Evolutionary conservation across 2,797 vertebrate species (phyloP).

Genomic region (Xiphophorus birchmanni): DNA sequence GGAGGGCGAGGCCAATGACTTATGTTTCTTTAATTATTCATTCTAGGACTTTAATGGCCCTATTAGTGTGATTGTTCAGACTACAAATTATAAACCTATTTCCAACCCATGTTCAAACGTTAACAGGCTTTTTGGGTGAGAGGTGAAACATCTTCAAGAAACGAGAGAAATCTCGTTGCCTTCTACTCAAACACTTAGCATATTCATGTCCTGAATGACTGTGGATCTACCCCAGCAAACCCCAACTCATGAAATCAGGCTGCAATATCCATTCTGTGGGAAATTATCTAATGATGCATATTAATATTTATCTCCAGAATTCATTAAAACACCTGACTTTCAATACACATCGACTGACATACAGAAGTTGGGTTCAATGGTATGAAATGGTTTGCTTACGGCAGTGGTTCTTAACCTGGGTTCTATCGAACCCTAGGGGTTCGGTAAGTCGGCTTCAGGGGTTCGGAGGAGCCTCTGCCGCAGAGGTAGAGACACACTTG

Average conservation of each 20-base stretch:
- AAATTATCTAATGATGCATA: not conserved
- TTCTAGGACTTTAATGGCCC: not conserved
- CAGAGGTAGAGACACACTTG: no score
- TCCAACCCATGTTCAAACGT: not conserved
- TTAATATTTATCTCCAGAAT: not conserved
- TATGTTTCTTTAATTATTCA: not conserved
- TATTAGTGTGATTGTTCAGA: not conserved
- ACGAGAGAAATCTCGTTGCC: not conserved
- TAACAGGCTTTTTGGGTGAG: not conserved
- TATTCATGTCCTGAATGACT: not conserved
- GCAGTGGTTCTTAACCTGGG: not conserved
- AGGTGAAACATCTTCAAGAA: not conserved
- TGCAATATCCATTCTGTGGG: not conserved
- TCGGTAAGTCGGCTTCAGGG: no score
- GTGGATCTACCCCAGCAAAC: not conserved
- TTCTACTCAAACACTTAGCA: not conserved
- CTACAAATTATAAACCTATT: not conserved
- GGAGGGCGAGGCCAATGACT: not conserved
- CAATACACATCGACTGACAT: not conserved
- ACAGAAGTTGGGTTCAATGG: not conserved
- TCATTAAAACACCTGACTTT: not conserved
- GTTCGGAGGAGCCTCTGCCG: no score
- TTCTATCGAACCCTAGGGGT: no score
- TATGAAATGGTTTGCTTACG: not conserved
- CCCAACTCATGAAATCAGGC: not conserved